Percentiles rank a stretch among this genome's conserved stretches.
phyloP scores from a whole-genome alignment of 1,140 invertebrate genomes.

The Drosophila suzukii region DNA sequence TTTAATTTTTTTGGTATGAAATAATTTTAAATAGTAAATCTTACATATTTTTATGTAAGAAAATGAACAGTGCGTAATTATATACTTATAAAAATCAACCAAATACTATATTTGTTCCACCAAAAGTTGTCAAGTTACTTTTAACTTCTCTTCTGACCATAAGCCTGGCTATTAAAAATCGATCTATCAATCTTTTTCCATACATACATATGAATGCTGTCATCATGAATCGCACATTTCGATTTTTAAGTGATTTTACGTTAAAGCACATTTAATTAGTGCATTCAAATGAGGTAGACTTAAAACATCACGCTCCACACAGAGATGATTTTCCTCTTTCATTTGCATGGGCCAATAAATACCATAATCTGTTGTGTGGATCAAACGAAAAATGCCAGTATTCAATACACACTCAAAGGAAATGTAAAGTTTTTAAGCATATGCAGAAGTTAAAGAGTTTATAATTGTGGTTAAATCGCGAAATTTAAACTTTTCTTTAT shows the following conservation, averaged over 20 bases:
- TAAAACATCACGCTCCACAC: constrained; percentile 7
- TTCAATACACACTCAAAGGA: background rate
- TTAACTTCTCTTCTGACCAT: too few relatives aligned
- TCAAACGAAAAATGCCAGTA: background rate
- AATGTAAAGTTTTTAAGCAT: too few relatives aligned
- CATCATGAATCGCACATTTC: constrained; percentile 1
- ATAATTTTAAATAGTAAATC: too few relatives aligned
- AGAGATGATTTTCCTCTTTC: constrained; percentile 10
- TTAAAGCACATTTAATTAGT: constrained; percentile 55
- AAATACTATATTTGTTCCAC: too few relatives aligned
- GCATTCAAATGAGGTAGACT: constrained; percentile 39
- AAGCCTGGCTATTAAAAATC: background rate
- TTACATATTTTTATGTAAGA: too few relatives aligned
- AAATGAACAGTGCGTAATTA: too few relatives aligned
- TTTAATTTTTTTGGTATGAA: too few relatives aligned
- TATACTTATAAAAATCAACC: too few relatives aligned
- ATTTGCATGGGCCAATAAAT: constrained; percentile 57
- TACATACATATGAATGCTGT: background rate
- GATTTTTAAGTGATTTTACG: constrained; percentile 11
- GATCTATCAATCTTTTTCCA: background rate
- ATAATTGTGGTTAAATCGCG: too few relatives aligned
- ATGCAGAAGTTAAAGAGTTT: too few relatives aligned
- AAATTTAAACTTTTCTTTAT: background rate
- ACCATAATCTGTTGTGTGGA: constrained; percentile 39
- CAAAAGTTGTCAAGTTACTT: too few relatives aligned